Base-by-base conservation (phyloP, 2,888 invertebrate genomes). In the Tipula confusa region DNA sequence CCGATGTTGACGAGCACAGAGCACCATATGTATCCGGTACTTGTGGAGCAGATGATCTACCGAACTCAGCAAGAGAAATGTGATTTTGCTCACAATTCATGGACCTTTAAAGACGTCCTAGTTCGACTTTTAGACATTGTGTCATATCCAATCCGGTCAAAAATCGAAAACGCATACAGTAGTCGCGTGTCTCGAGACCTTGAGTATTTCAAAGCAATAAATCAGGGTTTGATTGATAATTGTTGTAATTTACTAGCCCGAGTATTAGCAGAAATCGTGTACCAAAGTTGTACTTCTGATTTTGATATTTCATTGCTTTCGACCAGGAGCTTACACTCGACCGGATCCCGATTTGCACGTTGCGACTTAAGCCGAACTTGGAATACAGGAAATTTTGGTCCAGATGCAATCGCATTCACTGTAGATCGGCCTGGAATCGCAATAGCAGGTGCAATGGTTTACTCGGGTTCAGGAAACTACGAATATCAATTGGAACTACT, bases 301-400 rank as follows among this genome's bases (percentile, higher is more conserved):
- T 89, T 88, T 82, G 90, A 90, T 85, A 88, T 89, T 84, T 86
- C 89, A 83, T 88, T 89, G 83, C 84, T 89, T 84, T 89, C 89
- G 3, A 93, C 94, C n/a, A 92, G 96, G 82, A 94, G 96, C 43
- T 91, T 97, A 86, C 93, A 96, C 85, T 93, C 95, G 80, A 97
- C 98, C 0, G 96, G 97, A 0, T 95, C 96, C 38, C 92, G 98
- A 29, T 99, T 98, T 89, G 95, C 96, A 79, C 93, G 97, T 82
- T 95, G 96, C 80, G 98, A 97, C 88, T 94, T 95, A 86, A 94
- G 95, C 82, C 93, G 97, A 80, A 95, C 96, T 0, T 99, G 99
- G 99, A 98, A 98, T 88, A 97, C 98, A 0, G 97, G 98, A 2
- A 97, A 97, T 88, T 98, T 98, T 33, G 97, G 97, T 9, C 97